phyloP scores from a whole-genome alignment of 1,140 invertebrate species.

The Piezodorus guildinii region DNA sequence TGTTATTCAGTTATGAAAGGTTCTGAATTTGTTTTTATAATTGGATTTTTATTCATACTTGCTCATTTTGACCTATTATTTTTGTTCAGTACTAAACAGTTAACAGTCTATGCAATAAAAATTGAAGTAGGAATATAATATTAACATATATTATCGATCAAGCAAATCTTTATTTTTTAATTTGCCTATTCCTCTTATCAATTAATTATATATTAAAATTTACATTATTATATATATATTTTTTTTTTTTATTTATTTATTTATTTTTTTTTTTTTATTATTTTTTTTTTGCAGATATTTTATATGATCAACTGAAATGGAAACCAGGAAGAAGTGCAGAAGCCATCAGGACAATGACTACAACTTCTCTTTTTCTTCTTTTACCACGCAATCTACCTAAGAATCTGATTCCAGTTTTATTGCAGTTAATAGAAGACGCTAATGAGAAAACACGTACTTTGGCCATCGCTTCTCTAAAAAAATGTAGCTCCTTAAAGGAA shows the following conservation, averaged over 20 bases:
- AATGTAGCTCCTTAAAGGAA: neutral
- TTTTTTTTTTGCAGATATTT: constrained; percentile 41
- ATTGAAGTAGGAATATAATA: too few species aligned
- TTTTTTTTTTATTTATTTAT: neutral
- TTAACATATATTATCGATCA: too few species aligned
- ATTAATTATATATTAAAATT: neutral
- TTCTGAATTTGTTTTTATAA: too few species aligned
- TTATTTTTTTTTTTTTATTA: neutral
- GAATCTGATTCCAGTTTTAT: constrained; percentile 40
- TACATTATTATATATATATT: too few species aligned
- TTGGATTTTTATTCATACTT: too few species aligned
- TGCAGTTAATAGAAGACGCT: constrained; percentile 52
- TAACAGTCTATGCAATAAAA: too few species aligned
- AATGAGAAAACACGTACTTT: constrained; percentile 49
- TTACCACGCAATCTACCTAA: constrained; percentile 37
- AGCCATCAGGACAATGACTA: constrained; percentile 64
- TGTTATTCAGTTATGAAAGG: too few species aligned
- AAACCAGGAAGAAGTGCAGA: constrained; percentile 66
- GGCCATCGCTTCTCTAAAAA: constrained; percentile 39
- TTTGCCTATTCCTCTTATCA: neutral
- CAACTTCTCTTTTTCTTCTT: constrained; percentile 51
- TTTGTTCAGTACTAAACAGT: too few species aligned
- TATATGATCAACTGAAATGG: constrained; percentile 69
- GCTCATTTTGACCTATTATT: too few species aligned
- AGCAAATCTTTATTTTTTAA: too few species aligned